Evolutionary conservation across 2,888 invertebrate genomes (phyloP).

Genomic region (Crocallis elinguaria): DNA sequence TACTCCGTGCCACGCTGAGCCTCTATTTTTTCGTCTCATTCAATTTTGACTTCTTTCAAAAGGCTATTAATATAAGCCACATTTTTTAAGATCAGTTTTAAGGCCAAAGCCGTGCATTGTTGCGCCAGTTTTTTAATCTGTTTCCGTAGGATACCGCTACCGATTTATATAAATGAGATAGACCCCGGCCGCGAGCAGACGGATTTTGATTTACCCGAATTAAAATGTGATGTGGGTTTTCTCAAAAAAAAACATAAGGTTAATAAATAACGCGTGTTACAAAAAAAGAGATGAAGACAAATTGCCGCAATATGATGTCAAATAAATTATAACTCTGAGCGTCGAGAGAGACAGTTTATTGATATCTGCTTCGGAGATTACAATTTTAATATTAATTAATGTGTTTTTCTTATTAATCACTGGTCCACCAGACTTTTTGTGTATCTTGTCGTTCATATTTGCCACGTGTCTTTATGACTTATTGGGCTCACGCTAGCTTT

Average conservation of each 20-base stretch:
- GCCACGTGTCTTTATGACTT: conserved; percentile 3
- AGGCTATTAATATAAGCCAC: conserved; percentile 84
- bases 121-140: conserved; percentile 78
- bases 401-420: conserved; percentile 24
- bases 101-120: conserved; percentile 78
- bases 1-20: conserved; percentile 73
- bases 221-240: conserved; percentile 80
- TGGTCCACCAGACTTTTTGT: conserved; percentile 10
- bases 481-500: neutral
- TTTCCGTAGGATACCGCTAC: conserved; percentile 84
- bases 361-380: conserved; percentile 37
- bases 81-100: conserved; percentile 81
- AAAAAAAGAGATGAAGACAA: conserved; percentile 77
- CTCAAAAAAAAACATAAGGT: conserved; percentile 70
- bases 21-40: conserved; percentile 83
- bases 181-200: conserved; percentile 43
- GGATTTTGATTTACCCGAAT: conserved; percentile 78
- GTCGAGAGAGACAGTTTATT: conserved; percentile 41
- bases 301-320: conserved; percentile 68
- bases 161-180: conserved; percentile 81
- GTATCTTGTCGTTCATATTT: neutral
- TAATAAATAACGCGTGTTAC: conserved; percentile 78
- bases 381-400: conserved; percentile 35
- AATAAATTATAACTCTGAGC: conserved; percentile 58
- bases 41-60: conserved; percentile 85